Conservation (phyloP, 2,113 vertebrate genomes). For the Callocephalon fimbriatum region DNA sequence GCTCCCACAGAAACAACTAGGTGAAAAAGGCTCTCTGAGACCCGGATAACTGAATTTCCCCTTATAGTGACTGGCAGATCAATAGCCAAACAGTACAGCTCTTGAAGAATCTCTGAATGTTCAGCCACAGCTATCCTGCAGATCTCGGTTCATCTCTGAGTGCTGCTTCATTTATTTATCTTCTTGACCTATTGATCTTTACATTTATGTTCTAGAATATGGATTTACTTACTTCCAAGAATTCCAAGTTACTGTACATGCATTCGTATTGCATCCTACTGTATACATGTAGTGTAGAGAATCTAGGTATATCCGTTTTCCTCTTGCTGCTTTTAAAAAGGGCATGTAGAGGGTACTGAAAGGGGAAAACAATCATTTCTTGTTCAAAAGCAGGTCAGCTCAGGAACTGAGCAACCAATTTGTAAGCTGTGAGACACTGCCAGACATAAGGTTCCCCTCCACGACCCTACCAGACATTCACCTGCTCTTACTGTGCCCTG, state of each 20-base stretch:
- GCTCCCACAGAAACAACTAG: not conserved
- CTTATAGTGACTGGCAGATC: conserved; percentile 8
- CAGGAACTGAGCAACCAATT: not conserved
- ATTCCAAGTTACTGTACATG: not conserved
- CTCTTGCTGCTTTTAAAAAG: not conserved
- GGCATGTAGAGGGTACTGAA: not conserved
- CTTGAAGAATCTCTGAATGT: not conserved
- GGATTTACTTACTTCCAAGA: not conserved
- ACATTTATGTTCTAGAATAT: not conserved
- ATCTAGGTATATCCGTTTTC: not conserved
- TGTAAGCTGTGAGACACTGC: not conserved
- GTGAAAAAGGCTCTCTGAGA: conserved; percentile 3
- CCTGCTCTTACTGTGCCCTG: not conserved
- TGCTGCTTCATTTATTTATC: not conserved
- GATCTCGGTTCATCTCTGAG: not conserved
- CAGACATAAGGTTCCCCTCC: not conserved
- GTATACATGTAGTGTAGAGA: not conserved
- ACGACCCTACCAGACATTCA: not conserved
- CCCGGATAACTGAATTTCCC: not conserved
- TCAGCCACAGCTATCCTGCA: not conserved
- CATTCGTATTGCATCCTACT: not conserved
- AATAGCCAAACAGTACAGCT: conserved; percentile 8
- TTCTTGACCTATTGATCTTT: not conserved
- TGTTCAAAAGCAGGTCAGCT: not conserved
- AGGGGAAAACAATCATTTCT: not conserved